A percentile compares a stretch with the other conserved stretches of the same genome.
These are phyloP conservation scores for Poecilia wingei DNA, from an alignment of 2,797 vertebrate genomes.

Conservation along the genomic window DNA sequence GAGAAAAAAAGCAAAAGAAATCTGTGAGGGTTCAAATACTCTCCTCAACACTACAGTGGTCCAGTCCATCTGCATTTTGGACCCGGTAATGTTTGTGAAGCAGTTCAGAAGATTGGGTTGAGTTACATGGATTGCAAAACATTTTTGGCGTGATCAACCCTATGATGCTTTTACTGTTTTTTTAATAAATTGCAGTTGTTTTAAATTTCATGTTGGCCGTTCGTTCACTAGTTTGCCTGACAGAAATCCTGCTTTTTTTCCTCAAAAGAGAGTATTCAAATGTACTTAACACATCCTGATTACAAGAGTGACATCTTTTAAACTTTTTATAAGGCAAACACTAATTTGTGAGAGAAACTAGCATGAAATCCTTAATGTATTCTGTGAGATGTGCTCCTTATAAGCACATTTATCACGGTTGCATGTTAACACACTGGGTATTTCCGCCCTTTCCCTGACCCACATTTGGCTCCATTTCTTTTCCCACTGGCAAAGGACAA, in stretches of 20 bases:
- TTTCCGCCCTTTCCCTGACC: constrained; percentile 53
- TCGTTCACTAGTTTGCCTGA: background rate
- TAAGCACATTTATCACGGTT: constrained; percentile 32
- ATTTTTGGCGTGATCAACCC: background rate
- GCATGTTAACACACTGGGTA: constrained; percentile 29
- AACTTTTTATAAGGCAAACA: background rate
- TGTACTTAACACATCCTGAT: background rate
- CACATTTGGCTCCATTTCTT: constrained; percentile 62
- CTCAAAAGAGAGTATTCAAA: background rate
- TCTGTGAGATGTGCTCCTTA: constrained; percentile 18
- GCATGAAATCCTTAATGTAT: constrained; percentile 1
- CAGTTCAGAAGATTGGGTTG: background rate
- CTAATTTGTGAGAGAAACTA: constrained; percentile 1
- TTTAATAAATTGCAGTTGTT: background rate
- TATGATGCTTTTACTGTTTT: background rate
- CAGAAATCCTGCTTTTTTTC: background rate
- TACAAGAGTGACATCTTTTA: constrained; percentile 5
- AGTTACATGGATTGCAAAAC: background rate
- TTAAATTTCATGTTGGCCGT: background rate
- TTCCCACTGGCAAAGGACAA: constrained; percentile 71
- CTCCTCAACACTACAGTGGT: background rate
- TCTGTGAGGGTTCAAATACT: background rate
- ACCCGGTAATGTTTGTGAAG: background rate
- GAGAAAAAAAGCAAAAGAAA: background rate
- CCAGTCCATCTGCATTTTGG: background rate